A percentile compares a stretch with the other conserved stretches of the same genome.
Evolutionary conservation across 2,888 invertebrate species (phyloP).

Genomic region (Tachina fera): DNA sequence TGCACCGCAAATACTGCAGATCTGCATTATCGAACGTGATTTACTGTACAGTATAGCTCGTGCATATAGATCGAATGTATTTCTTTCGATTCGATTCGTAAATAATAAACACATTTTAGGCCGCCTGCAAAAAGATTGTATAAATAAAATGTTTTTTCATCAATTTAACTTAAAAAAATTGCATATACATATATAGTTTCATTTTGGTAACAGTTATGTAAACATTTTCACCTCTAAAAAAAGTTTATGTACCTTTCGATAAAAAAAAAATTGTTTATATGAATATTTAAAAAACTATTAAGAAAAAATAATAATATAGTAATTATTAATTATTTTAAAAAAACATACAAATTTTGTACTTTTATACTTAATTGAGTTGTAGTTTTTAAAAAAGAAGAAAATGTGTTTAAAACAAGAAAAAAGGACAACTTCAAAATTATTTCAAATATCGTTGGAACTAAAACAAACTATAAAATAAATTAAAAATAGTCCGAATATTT

Average conservation of each 20-base stretch:
- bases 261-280: slow-evolving; percentile 68
- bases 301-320: slow-evolving; percentile 50
- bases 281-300: slow-evolving; percentile 55
- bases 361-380: slow-evolving; percentile 70
- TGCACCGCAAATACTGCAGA: no score
- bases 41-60: no score
- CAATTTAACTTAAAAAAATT: no score
- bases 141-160: no score
- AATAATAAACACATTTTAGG: no score
- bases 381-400: slow-evolving; percentile 51
- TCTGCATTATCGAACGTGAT: no score
- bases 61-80: no score
- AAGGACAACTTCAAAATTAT: slow-evolving; percentile 38
- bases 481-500: slow-evolving; percentile 57
- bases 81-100: no score
- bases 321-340: slow-evolving; percentile 57
- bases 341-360: slow-evolving; percentile 66
- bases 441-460: slow-evolving; percentile 56
- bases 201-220: not conserved
- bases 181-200: not conserved
- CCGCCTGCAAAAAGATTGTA: no score
- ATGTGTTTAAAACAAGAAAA: slow-evolving; percentile 46
- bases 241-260: slow-evolving; percentile 77
- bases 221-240: slow-evolving; percentile 48
- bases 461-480: slow-evolving; percentile 45